Evolutionary conservation across 1,140 invertebrate genomes (phyloP), one percentile per base, ranked within the genome.

Genomic region (Sitophilus oryzae): DNA sequence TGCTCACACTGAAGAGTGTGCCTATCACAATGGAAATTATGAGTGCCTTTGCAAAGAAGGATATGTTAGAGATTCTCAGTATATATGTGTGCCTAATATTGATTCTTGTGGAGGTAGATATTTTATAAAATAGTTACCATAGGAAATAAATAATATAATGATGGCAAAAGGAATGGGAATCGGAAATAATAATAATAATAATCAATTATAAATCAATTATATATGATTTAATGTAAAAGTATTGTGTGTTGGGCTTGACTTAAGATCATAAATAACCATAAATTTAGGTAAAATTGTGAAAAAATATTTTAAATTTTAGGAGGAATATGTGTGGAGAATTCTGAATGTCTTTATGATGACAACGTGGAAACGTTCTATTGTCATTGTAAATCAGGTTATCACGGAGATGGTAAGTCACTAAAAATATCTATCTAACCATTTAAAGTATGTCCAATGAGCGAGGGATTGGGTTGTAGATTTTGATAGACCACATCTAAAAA

Each of bases 1-100:
- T 66, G 80, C 83, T 55, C 73, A 76, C 15, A 82, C 90, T 63
- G 89, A 89, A 14, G 79, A 83, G 53, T 96, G 93, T 67, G 68
- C 77, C 2, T 43, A 19, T 18, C 41, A 36, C 19, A 44, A 49
- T 15, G 46, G 45, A 3, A 5, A 14, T 83, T 82, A 83, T 65
- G 73, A 84, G 56, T 88, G 91, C 72, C 79, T 76, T 50, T 96
- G 84, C 70, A 77, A 74, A 60, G 75, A 70, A 47, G 77, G 85
- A 53, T 79, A 78, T 65, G 67, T 74, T 40, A 58, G 74, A 59
- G 78, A 80, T 55, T 67, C 74, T 20, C 79, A 82, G 57, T 76
- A 79, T 9, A 76, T 73, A 19, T 83, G 78, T 68, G 80, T 84
- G 6, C 72, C 69, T 9, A 70, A 75, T 2, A 20, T 18, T 4